Percentiles rank a stretch among this genome's conserved stretches.
These are phyloP conservation scores for Todiramphus saurophagus DNA, from an alignment of 2,113 vertebrate genomes.

Conservation along the genomic window DNA sequence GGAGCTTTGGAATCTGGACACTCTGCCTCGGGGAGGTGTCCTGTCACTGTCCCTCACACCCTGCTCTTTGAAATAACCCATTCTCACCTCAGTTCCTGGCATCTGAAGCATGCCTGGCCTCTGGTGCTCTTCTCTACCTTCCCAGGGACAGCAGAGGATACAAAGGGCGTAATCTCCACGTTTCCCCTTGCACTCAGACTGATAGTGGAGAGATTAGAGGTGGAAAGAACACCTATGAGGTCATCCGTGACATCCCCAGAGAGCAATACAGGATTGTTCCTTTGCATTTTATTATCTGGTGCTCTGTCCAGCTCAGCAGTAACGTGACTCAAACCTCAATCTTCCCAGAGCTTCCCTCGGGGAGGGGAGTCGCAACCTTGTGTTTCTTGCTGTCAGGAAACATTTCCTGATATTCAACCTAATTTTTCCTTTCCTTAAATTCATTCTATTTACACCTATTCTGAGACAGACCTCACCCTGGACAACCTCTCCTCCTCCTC, in stretches of 20 bases:
- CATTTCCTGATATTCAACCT: conserved; percentile 18
- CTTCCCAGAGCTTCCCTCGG: conserved; percentile 1
- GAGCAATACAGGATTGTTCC: neutral
- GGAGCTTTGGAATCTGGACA: neutral
- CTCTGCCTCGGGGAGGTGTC: too few relatives aligned
- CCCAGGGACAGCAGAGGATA: neutral
- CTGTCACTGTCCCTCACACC: rapidly evolving
- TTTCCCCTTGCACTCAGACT: neutral
- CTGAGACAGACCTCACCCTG: neutral
- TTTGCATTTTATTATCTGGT: conserved; percentile 10
- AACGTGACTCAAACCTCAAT: neutral
- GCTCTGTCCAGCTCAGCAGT: conserved; percentile 5
- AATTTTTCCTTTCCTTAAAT: conserved; percentile 52
- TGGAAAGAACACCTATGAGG: conserved; percentile 59
- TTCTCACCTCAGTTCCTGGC: neutral
- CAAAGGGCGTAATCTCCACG: neutral
- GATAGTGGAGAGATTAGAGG: neutral
- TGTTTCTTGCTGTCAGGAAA: conserved; percentile 12
- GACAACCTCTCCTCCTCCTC: neutral
- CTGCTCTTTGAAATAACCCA: neutral
- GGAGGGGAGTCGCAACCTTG: neutral
- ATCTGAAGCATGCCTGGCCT: neutral
- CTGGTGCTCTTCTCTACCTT: neutral
- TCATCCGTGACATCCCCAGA: neutral
- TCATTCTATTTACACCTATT: conserved; percentile 1